Evolutionary conservation across 2,888 invertebrate species (phyloP).

Genomic region (Sarcophaga caerulescens): DNA sequence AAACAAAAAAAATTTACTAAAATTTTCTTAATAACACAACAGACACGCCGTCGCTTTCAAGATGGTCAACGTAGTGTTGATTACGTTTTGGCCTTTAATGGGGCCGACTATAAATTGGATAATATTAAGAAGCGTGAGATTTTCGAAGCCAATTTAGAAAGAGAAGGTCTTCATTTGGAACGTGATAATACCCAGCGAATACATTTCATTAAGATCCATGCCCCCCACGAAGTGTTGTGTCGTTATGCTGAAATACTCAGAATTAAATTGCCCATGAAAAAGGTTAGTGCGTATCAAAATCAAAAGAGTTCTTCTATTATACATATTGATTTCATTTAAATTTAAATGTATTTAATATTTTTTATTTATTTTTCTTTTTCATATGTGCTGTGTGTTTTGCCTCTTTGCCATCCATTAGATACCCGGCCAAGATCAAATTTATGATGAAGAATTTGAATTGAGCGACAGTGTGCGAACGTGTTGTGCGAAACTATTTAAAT

Average conservation of each 20-base stretch:
- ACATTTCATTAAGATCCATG: constrained; percentile 88
- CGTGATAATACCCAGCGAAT: constrained; percentile 84
- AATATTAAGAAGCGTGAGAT: constrained; percentile 82
- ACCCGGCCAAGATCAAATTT: constrained; percentile 80
- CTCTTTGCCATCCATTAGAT: constrained; percentile 71
- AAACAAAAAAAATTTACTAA: not conserved
- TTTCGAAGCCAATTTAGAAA: constrained; percentile 85
- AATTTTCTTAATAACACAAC: not conserved
- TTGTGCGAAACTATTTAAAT: constrained; percentile 82
- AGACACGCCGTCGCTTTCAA: constrained; percentile 82
- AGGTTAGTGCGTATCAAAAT: constrained; percentile 80
- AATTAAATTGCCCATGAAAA: constrained; percentile 88
- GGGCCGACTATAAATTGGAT: constrained; percentile 77
- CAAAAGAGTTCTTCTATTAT: not conserved
- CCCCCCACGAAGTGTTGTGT: constrained; percentile 86
- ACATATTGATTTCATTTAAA: not conserved
- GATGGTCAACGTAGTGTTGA: constrained; percentile 83
- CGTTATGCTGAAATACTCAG: constrained; percentile 90
- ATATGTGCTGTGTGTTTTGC: constrained; percentile 15
- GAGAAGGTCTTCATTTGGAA: constrained; percentile 85
- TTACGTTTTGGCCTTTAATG: constrained; percentile 85
- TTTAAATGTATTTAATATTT: not conserved
- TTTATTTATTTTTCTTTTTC: constrained; percentile 16
- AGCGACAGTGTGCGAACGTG: constrained; percentile 81
- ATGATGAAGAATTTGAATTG: constrained; percentile 78